Conservation (phyloP, 2,888 invertebrate genomes). For the Camponotus fellah region DNA sequence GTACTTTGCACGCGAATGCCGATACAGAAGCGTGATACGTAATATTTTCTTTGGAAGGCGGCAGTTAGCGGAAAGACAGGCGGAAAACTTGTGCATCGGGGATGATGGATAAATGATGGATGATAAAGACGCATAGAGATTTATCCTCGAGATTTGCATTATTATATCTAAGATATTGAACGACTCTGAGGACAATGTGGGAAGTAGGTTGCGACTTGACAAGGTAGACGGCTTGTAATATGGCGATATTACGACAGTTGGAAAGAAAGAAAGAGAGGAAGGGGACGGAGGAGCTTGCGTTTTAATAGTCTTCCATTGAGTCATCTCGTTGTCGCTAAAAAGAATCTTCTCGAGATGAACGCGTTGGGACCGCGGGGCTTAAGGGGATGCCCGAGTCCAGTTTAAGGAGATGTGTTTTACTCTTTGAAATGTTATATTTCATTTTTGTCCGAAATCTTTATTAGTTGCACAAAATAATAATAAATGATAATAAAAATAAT, state of each 20-base stretch:
- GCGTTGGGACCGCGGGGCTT: slow-evolving; percentile 18
- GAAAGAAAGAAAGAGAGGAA: not conserved
- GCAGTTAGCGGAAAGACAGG: slow-evolving; percentile 3
- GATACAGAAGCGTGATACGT: not conserved
- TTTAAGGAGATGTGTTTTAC: no score
- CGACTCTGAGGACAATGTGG: slow-evolving; percentile 34
- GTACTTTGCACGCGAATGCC: slow-evolving; percentile 1
- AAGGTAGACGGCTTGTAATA: slow-evolving; percentile 34
- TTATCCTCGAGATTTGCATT: slow-evolving; percentile 45
- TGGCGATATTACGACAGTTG: slow-evolving; percentile 48
- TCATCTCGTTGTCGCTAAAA: slow-evolving; percentile 23
- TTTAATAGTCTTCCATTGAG: slow-evolving; percentile 57
- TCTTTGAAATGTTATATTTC: no score
- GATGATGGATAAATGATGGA: slow-evolving; percentile 42
- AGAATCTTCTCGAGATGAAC: slow-evolving; percentile 40
- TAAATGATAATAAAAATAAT: no score
- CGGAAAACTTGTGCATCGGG: slow-evolving; percentile 7
- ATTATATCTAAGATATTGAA: slow-evolving; percentile 52
- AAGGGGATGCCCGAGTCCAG: no score
- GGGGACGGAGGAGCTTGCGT: slow-evolving; percentile 43
- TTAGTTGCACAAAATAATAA: no score
- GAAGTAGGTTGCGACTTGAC: not conserved
- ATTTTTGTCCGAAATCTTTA: no score
- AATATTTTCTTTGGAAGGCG: slow-evolving; percentile 4
- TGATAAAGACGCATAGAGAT: slow-evolving; percentile 17